Evolutionary conservation across 2,888 invertebrate genomes (phyloP).

Genomic region (Dione juno): DNA sequence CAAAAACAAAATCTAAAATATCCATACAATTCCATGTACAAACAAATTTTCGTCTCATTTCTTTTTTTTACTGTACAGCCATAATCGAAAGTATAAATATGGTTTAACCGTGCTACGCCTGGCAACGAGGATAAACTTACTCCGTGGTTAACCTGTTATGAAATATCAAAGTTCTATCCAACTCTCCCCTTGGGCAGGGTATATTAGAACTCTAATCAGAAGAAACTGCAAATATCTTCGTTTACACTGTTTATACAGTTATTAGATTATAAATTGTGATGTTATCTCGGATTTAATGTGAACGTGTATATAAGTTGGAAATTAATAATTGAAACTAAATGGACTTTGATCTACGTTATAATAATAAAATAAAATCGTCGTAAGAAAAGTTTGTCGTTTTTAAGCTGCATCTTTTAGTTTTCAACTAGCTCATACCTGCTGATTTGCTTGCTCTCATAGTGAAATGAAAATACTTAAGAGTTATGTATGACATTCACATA

Average conservation of each 20-base stretch:
- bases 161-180: slow-evolving; percentile 69
- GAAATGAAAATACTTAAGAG: too few species aligned
- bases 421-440: too few species aligned
- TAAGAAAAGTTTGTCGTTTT: too few species aligned
- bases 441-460: too few species aligned
- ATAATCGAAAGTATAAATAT: slow-evolving; percentile 83
- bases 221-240: slow-evolving; percentile 26
- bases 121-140: slow-evolving; percentile 81
- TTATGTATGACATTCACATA: too few species aligned
- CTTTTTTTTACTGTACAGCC: slow-evolving; percentile 79
- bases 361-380: too few species aligned
- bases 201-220: slow-evolving; percentile 42
- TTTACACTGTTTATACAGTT: slow-evolving; percentile 10
- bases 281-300: not conserved
- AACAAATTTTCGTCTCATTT: slow-evolving; percentile 82
- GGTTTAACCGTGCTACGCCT: slow-evolving; percentile 70
- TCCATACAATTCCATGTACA: slow-evolving; percentile 41
- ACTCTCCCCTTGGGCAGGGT: slow-evolving; percentile 20
- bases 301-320: not conserved
- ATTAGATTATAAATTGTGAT: slow-evolving; percentile 11
- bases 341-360: too few species aligned
- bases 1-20: not conserved
- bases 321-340: too few species aligned
- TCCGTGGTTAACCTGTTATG: slow-evolving; percentile 69
- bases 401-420: too few species aligned